Evolutionary conservation across 2,888 invertebrate species (phyloP).

Genomic region (Rhyacophila evoluta): DNA sequence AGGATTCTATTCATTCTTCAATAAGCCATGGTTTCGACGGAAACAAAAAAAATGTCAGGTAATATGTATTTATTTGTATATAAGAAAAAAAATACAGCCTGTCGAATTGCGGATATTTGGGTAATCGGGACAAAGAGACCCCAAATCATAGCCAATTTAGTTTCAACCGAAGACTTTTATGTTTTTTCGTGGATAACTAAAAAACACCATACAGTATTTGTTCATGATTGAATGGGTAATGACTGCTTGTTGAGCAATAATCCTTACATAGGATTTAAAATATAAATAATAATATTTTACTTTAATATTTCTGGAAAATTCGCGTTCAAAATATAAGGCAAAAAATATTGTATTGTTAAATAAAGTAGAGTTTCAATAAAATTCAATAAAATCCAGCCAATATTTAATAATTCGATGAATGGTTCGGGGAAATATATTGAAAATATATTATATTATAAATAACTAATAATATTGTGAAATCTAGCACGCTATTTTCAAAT

Average conservation of each 20-base stretch:
- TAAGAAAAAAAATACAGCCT: not conserved
- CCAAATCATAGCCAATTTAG: constrained; percentile 16
- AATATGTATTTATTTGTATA: constrained; percentile 6
- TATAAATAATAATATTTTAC: not conserved
- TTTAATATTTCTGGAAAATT: not conserved
- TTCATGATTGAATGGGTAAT: not conserved
- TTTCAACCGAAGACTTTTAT: constrained; percentile 1
- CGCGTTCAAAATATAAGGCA: not conserved
- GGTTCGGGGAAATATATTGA: too few species aligned
- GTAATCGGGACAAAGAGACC: constrained; percentile 8
- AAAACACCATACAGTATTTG: not conserved
- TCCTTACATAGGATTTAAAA: not conserved
- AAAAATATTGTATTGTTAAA: too few species aligned
- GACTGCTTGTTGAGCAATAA: constrained; percentile 10
- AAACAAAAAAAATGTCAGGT: not conserved
- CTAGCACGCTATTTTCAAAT: too few species aligned
- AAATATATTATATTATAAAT: too few species aligned
- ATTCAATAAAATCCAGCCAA: too few species aligned
- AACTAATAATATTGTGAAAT: too few species aligned
- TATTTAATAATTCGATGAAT: too few species aligned
- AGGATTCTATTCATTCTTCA: not conserved
- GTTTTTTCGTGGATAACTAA: not conserved
- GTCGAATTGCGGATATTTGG: not conserved
- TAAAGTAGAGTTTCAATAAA: too few species aligned
- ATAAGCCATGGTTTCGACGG: not conserved